A percentile compares a stretch with the other conserved stretches of the same genome.
phyloP scores from a whole-genome alignment of 2,113 vertebrate species.

The Hoplias malabaricus region DNA sequence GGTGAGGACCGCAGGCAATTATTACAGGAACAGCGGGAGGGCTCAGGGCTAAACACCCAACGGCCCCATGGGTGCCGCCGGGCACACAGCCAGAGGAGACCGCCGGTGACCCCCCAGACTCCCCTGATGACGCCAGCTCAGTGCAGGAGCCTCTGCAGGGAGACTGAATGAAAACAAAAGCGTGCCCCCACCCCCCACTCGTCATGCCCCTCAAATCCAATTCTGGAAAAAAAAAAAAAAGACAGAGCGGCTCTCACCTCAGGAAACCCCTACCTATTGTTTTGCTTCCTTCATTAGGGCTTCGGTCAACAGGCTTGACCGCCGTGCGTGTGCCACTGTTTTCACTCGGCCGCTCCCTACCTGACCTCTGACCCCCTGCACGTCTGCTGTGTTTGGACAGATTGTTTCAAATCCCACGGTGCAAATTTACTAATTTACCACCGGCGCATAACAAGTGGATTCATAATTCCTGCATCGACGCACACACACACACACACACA shows the following conservation, averaged over 20 bases:
- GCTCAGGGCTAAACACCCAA: conserved; percentile 20
- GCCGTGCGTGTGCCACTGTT: conserved; percentile 74
- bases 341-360: conserved; percentile 63
- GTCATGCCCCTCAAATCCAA: conserved; percentile 40
- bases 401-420: conserved; percentile 53
- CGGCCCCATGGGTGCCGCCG: conserved; percentile 3
- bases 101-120: conserved; percentile 47
- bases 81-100: conserved; percentile 12
- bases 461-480: conserved; percentile 20
- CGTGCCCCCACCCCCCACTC: conserved; percentile 56
- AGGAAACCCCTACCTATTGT: conserved; percentile 79
- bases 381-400: conserved; percentile 70
- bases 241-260: conserved; percentile 46
- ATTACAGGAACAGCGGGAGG: conserved; percentile 46
- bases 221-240: conserved; percentile 37
- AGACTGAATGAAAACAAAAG: conserved; percentile 69
- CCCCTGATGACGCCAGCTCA: conserved; percentile 74
- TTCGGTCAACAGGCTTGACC: conserved; percentile 72
- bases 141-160: conserved; percentile 60
- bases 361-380: conserved; percentile 61
- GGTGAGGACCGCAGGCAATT: conserved; percentile 33
- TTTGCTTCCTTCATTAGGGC: conserved; percentile 78
- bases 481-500: background rate
- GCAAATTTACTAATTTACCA: conserved; percentile 7
- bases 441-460: conserved; percentile 27